A percentile compares a stretch with the other conserved stretches of the same genome.
phyloP scores from a whole-genome alignment of 2,113 vertebrate species.

The Onychorhynchus coronatus region DNA sequence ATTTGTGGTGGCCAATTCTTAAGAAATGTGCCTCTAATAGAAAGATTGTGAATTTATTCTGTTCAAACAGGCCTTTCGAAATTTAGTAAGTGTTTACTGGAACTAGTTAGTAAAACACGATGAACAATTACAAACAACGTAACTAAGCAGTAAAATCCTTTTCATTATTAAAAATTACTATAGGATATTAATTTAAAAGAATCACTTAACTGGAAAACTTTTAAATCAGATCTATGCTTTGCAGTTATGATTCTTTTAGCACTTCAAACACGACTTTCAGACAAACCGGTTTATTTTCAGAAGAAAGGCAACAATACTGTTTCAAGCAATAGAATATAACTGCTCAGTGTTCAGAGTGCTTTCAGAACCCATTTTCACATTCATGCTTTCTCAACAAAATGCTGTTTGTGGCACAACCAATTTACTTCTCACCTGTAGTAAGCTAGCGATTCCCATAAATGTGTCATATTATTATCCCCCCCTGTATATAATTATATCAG shows the following conservation, averaged over 20 bases:
- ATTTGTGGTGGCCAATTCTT: background rate
- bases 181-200: background rate
- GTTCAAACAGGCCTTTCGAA: background rate
- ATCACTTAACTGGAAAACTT: background rate
- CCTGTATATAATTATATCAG: background rate
- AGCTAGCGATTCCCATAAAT: background rate
- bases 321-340: background rate
- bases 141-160: background rate
- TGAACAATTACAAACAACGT: background rate
- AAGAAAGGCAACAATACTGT: background rate
- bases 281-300: background rate
- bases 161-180: background rate
- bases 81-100: background rate
- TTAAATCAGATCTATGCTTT: background rate
- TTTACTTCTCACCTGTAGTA: background rate
- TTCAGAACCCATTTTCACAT: conserved; percentile 21
- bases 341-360: background rate
- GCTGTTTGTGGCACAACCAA: conserved; percentile 7
- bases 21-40: background rate
- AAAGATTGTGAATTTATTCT: background rate
- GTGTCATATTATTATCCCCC: background rate
- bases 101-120: background rate
- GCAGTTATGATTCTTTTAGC: background rate
- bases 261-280: background rate
- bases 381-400: background rate